phyloP scores from a whole-genome alignment of 1,140 invertebrate genomes.

The Aphaenogaster rudis region DNA sequence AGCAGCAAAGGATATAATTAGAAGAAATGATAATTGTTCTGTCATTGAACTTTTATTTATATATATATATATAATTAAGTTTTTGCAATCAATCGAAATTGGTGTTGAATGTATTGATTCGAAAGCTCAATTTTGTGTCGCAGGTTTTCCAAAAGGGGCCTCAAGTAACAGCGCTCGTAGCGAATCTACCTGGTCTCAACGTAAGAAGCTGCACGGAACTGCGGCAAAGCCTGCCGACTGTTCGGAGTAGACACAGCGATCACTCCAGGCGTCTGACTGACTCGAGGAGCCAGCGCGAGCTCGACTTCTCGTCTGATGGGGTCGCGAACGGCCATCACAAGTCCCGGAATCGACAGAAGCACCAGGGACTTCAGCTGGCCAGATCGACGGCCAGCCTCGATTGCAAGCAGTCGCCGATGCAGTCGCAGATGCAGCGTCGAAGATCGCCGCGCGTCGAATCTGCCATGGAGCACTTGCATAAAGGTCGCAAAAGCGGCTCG shows the following conservation, averaged over 20 bases:
- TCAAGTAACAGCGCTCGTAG: conserved; percentile 87
- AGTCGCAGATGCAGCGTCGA: conserved; percentile 76
- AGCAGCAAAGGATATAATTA: too few species aligned
- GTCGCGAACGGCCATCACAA: conserved; percentile 79
- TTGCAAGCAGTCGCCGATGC: conserved; percentile 77
- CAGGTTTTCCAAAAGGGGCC: conserved; percentile 90
- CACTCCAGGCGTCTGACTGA: conserved; percentile 72
- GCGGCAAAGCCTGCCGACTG: conserved; percentile 81
- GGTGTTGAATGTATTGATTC: too few species aligned
- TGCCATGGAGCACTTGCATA: conserved; percentile 81
- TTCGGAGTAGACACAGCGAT: conserved; percentile 79
- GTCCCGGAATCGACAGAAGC: conserved; percentile 77
- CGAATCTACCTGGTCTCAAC: conserved; percentile 89
- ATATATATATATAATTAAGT: too few species aligned
- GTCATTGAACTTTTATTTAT: too few species aligned
- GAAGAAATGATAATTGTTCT: too few species aligned
- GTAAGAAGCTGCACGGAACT: conserved; percentile 81
- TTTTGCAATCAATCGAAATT: too few species aligned
- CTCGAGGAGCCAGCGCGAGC: conserved; percentile 74
- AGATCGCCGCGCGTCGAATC: conserved; percentile 77
- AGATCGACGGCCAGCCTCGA: conserved; percentile 83
- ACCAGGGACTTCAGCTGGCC: conserved; percentile 77
- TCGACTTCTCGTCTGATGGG: conserved; percentile 80
- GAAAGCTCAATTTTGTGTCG: too few species aligned
- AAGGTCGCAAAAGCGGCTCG: conserved; percentile 74